phyloP scores from a whole-genome alignment of 2,113 vertebrate genomes.

The Blennius ocellaris region DNA sequence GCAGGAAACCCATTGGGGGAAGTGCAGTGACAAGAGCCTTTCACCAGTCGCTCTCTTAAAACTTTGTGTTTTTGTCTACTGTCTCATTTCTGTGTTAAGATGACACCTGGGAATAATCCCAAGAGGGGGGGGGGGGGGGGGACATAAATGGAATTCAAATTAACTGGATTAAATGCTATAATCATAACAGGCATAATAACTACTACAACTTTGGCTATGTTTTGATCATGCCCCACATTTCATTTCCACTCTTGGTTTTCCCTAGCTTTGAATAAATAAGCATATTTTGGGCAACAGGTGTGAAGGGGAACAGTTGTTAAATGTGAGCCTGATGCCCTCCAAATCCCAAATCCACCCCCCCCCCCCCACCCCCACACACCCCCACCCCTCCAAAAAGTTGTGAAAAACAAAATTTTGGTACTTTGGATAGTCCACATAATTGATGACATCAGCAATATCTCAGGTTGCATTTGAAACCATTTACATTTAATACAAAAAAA shows the following conservation, averaged over 20 bases:
- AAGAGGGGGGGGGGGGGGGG: conserved; percentile 6
- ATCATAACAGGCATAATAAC: conserved; percentile 61
- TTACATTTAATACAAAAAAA: conserved; percentile 25
- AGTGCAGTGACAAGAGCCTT: conserved; percentile 48
- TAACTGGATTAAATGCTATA: conserved; percentile 62
- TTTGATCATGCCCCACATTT: conserved; percentile 51
- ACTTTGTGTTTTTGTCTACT: conserved; percentile 64
- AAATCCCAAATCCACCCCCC: no score
- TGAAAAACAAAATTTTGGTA: neutral
- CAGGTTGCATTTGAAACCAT: conserved; percentile 40
- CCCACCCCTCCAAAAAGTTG: no score
- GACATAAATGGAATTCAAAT: conserved; percentile 68
- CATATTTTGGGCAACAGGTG: conserved; percentile 6
- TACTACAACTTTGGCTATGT: conserved; percentile 52
- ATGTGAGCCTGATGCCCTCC: no score
- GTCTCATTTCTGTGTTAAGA: conserved; percentile 71
- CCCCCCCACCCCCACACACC: neutral
- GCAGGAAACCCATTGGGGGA: conserved; percentile 58
- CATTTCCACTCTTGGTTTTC: conserved; percentile 14
- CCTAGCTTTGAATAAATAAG: conserved; percentile 9
- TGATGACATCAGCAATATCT: conserved; percentile 26
- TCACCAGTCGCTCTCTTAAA: conserved; percentile 52
- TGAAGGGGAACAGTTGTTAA: conserved; percentile 10
- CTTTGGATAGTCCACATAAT: conserved; percentile 15
- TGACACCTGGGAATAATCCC: conserved; percentile 73